Base-by-base conservation (phyloP, 35 echinoderm and acorn worm genomes). In the Strongylocentrotus purpuratus region DNA sequence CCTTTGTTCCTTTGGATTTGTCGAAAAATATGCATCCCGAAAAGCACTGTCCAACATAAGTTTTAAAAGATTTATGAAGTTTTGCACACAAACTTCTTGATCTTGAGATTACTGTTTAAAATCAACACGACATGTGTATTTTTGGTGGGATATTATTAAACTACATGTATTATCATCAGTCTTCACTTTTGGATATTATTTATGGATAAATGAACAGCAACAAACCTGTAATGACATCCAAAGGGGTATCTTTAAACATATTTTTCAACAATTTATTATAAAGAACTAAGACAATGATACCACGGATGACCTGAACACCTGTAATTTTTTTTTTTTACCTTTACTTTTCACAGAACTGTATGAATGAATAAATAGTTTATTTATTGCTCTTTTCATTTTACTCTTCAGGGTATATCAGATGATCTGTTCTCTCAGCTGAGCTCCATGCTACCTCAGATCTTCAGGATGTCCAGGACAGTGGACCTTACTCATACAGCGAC, bases 361-460 rank as follows among this genome's bases (percentile, higher is more conserved):
- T 48, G 50, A 20, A 31, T 41, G 35, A 41, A 28, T 12, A 46
- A 50, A 4, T 28, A 10, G 15, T 50, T 4, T 32, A 55, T 93
- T 28, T 32, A 95, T 91, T 71, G 20, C 50, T 91, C 92, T 94
- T 95, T 33, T 90, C 10, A 41, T 96, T 86, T 92, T 92, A 59
- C 7, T 71, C 65, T 94, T 10, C 95, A 99, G 98, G 98, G 97
- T 90, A 99, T 99, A 92, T 97, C 98, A 17, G 98, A 97, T n/a
- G 98, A 99, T 87, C 87, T 99, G 32, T 99, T 99, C 94, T 48
- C 94, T 85, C 96, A 96, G 46, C 94, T 99, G 33, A 98, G 98
- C 86, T 59, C 95, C 0, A 97, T 99, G 96, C 61, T 99, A 31
- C 98, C 97, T 35, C 86, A 96, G 32, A 99, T 97, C 92, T 99